A percentile compares a stretch with the other conserved stretches of the same genome.
phyloP scores from a whole-genome alignment of 2,888 invertebrate genomes.

The Netelia melanura region DNA sequence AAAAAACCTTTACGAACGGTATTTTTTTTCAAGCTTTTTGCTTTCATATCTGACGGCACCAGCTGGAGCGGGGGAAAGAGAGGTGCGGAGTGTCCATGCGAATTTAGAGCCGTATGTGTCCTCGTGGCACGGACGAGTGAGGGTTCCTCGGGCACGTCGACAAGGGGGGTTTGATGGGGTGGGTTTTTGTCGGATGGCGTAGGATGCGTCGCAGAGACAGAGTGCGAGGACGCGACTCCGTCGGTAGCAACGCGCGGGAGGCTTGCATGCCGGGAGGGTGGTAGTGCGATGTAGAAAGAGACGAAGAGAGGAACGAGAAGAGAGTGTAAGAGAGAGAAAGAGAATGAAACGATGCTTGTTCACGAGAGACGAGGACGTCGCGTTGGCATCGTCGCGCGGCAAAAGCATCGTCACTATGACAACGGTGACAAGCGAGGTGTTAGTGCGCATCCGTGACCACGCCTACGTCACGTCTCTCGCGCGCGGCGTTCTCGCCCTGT shows the following conservation, averaged over 20 bases:
- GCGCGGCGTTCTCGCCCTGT: not conserved
- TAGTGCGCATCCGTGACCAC: constrained; percentile 85
- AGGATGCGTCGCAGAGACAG: constrained; percentile 51
- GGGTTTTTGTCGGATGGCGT: constrained; percentile 47
- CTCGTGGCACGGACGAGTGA: constrained; percentile 61
- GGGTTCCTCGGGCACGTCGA: constrained; percentile 58
- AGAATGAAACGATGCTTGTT: constrained; percentile 49
- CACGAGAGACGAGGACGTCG: constrained; percentile 68
- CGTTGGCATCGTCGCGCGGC: constrained; percentile 76
- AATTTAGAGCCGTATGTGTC: constrained; percentile 51
- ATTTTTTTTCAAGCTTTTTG: not conserved
- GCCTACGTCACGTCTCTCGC: constrained; percentile 82
- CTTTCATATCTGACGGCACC: not conserved
- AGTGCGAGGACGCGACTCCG: not conserved
- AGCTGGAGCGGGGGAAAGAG: constrained; percentile 9
- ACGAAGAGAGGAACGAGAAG: not conserved
- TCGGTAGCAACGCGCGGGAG: constrained; percentile 34
- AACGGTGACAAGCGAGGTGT: constrained; percentile 83
- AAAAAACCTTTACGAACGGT: not conserved
- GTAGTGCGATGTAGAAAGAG: not conserved
- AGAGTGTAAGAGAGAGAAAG: constrained; percentile 23
- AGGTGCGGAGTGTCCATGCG: constrained; percentile 48
- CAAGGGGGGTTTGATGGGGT: constrained; percentile 28
- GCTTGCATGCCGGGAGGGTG: constrained; percentile 23
- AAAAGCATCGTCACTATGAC: constrained; percentile 82